Evolutionary conservation across 2,888 invertebrate species (phyloP).

Genomic region (Marronus borbonicus): DNA sequence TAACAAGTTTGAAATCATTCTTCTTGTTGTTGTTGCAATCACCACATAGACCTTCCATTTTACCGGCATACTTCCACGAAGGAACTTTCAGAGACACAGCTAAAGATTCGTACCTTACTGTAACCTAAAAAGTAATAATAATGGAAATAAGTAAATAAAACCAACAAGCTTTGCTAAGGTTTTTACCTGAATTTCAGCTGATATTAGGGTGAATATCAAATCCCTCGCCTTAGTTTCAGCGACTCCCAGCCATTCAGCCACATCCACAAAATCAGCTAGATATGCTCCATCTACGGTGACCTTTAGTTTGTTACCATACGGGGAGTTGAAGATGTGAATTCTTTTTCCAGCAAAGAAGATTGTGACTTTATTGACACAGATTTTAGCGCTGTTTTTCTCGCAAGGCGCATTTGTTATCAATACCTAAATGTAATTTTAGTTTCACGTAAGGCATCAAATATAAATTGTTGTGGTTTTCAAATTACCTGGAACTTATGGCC

Average conservation of each 20-base stretch:
- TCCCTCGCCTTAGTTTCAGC: conserved; percentile 76
- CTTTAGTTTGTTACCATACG: conserved; percentile 62
- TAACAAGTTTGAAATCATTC: conserved; percentile 74
- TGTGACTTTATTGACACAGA: conserved; percentile 80
- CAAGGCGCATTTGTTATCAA: conserved; percentile 83
- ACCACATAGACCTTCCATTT: conserved; percentile 87
- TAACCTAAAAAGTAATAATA: conserved; percentile 62
- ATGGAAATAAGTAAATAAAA: conserved; percentile 41
- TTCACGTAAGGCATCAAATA: not conserved
- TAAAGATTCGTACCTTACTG: conserved; percentile 70
- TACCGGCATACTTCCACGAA: conserved; percentile 80
- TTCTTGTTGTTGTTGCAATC: conserved; percentile 77
- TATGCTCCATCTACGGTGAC: conserved; percentile 71
- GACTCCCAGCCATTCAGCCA: conserved; percentile 77
- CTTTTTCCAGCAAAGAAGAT: conserved; percentile 78
- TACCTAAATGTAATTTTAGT: conserved; percentile 70
- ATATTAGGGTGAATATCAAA: conserved; percentile 76
- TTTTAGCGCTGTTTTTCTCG: conserved; percentile 72
- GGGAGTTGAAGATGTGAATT: conserved; percentile 63
- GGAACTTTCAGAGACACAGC: conserved; percentile 77
- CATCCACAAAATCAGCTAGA: conserved; percentile 66
- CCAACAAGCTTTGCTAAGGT: conserved; percentile 17
- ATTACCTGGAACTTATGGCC: conserved; percentile 70
- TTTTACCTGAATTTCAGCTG: conserved; percentile 81
- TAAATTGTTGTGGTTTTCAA: no score